Conservation (phyloP, 1,140 invertebrate genomes). For the Lycorma delicatula region DNA sequence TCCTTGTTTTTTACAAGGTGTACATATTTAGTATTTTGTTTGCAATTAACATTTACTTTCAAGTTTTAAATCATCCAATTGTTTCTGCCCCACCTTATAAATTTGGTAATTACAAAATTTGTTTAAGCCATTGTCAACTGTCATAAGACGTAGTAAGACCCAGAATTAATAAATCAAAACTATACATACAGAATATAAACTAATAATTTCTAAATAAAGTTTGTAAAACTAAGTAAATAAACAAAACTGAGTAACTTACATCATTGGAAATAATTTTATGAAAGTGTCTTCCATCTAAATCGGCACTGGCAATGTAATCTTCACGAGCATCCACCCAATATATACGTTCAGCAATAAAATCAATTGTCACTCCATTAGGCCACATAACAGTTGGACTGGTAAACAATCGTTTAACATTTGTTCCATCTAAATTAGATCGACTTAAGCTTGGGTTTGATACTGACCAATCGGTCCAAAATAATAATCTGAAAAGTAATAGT, state of each 20-base stretch:
- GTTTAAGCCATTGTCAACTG: too few relatives aligned
- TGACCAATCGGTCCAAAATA: conserved; percentile 94
- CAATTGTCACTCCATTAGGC: conserved; percentile 83
- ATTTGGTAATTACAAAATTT: too few relatives aligned
- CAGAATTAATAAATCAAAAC: too few relatives aligned
- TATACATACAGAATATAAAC: too few relatives aligned
- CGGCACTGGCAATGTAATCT: conserved; percentile 77
- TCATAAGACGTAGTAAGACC: too few relatives aligned
- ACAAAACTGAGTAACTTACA: conserved; percentile 35
- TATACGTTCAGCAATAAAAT: conserved; percentile 68
- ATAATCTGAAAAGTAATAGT: conserved; percentile 41
- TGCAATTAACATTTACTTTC: too few relatives aligned
- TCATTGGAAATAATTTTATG: conserved; percentile 56
- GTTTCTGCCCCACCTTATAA: too few relatives aligned
- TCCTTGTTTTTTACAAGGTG: too few relatives aligned
- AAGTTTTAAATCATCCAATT: too few relatives aligned
- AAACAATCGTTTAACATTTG: conserved; percentile 58
- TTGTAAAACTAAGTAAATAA: too few relatives aligned
- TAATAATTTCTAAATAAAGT: too few relatives aligned
- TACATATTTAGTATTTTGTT: too few relatives aligned
- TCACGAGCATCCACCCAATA: conserved; percentile 81
- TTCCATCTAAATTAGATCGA: conserved; percentile 77
- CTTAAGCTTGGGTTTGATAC: conserved; percentile 65
- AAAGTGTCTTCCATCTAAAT: conserved; percentile 72
- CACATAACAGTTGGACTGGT: conserved; percentile 53